Percentiles rank a stretch among this genome's conserved stretches.
Conservation (phyloP, 2,797 vertebrate genomes). For the Rhynchotus rufescens region DNA sequence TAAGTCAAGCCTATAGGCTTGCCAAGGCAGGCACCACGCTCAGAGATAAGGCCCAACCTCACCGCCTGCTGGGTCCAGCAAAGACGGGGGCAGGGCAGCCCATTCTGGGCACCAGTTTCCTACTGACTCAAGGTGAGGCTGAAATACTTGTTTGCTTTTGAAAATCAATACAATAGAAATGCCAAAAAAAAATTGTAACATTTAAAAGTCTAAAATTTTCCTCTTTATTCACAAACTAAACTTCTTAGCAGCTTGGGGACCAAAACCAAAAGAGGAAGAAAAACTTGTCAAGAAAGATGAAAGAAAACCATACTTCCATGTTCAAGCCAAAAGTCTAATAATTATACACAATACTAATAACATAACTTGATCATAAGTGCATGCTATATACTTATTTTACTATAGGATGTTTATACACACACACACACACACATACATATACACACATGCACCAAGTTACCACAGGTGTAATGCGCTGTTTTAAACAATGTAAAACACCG, state of each 20-base stretch:
- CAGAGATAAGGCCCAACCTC: accelerated
- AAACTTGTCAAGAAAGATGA: neutral
- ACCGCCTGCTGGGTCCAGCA: neutral
- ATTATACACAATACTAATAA: neutral
- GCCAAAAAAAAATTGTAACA: neutral
- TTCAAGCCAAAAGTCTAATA: neutral
- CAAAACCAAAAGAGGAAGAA: neutral
- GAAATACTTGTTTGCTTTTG: neutral
- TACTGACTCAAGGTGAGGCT: accelerated
- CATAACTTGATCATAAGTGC: neutral
- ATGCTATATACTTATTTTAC: neutral
- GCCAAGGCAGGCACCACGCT: neutral
- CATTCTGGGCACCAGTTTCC: neutral
- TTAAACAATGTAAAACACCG: neutral
- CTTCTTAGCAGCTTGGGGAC: neutral
- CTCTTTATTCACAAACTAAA: neutral
- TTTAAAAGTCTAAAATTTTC: neutral
- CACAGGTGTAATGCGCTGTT: neutral
- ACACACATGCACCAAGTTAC: neutral
- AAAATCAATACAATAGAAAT: neutral
- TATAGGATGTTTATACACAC: neutral
- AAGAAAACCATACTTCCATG: neutral
- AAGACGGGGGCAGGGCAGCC: neutral
- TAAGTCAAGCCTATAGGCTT: neutral
- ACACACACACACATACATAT: no score